Percentiles rank a stretch among this genome's conserved stretches.
Conservation (phyloP, 2,113 vertebrate species). For the Procavia capensis region DNA sequence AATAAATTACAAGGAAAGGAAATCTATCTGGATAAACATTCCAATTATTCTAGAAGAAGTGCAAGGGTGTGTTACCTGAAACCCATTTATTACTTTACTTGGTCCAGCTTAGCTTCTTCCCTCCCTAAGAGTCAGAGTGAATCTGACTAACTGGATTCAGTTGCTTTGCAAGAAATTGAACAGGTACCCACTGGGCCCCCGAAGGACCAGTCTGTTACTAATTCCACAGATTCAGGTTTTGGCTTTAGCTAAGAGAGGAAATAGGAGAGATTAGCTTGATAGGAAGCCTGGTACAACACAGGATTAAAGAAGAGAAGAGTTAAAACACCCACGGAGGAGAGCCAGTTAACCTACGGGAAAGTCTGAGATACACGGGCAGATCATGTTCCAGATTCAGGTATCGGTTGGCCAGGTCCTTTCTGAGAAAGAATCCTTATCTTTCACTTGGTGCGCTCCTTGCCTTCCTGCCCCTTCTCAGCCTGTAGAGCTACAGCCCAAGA, state of each 20-base stretch:
- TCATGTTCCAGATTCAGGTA: constrained; percentile 37
- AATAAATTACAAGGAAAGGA: constrained; percentile 49
- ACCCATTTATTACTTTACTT: constrained; percentile 8
- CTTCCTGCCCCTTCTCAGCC: constrained; percentile 1
- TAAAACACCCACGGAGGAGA: background rate
- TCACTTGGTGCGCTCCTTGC: background rate
- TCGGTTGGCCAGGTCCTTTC: background rate
- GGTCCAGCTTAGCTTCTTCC: background rate
- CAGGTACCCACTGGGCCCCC: background rate
- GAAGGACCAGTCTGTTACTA: background rate
- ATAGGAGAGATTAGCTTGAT: background rate
- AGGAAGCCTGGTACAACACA: background rate
- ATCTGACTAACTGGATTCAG: background rate
- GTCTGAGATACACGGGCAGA: background rate
- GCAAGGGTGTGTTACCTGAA: constrained; percentile 36
- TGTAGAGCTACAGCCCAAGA: background rate
- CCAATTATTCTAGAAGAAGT: constrained; percentile 19
- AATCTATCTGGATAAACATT: constrained; percentile 35
- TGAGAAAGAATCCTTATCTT: constrained; percentile 54
- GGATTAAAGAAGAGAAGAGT: constrained; percentile 45
- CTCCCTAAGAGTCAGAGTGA: background rate
- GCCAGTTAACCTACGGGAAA: constrained; percentile 33
- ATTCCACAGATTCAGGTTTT: background rate
- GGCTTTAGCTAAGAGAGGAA: background rate
- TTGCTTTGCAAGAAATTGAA: background rate